phyloP scores from a whole-genome alignment of 1,140 invertebrate genomes.

The Musca vetustissima region DNA sequence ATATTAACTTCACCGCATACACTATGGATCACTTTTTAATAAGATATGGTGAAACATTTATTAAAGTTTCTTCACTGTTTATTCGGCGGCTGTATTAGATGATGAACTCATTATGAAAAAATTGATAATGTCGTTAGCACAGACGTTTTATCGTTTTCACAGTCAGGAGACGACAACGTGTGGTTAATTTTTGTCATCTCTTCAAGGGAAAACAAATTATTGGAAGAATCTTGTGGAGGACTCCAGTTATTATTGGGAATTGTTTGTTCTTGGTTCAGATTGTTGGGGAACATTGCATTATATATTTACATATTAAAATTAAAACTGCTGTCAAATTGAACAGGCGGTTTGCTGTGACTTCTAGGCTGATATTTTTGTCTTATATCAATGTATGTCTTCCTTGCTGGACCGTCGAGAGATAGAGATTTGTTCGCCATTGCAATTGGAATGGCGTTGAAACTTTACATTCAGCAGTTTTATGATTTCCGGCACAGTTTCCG shows the following conservation, averaged over 20 bases:
- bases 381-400: neutral
- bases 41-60: neutral
- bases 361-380: neutral
- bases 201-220: too few relatives aligned
- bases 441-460: neutral
- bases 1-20: neutral
- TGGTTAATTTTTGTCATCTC: too few relatives aligned
- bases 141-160: too few relatives aligned
- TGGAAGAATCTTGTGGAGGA: too few relatives aligned
- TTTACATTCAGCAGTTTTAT: neutral
- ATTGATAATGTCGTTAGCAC: too few relatives aligned
- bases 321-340: neutral
- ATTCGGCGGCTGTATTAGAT: neutral
- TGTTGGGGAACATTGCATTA: neutral
- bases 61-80: neutral
- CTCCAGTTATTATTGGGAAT: too few relatives aligned
- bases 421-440: neutral
- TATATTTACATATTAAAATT: too few relatives aligned
- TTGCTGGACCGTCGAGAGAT: neutral
- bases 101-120: too few relatives aligned
- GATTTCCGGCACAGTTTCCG: neutral
- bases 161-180: too few relatives aligned
- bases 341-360: neutral
- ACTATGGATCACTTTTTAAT: slow-evolving; percentile 1
- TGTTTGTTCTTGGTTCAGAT: neutral